phyloP scores from a whole-genome alignment of 2,888 invertebrate species.

The Gymnoscelis rufifasciata region DNA sequence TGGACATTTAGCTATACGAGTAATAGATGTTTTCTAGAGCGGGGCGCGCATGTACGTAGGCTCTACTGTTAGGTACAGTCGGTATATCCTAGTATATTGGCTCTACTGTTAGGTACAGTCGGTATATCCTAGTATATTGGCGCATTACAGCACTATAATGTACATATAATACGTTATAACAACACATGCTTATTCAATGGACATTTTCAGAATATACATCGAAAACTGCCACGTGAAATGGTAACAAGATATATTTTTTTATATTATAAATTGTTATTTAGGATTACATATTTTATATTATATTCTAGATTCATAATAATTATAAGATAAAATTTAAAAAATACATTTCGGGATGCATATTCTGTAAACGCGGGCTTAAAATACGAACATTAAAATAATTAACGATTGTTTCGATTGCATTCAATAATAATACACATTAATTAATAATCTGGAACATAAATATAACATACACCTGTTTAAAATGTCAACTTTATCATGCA shows the following conservation, averaged over 20 bases:
- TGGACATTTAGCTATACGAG: no score
- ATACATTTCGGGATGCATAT: conserved; percentile 8
- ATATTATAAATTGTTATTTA: neutral
- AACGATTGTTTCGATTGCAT: conserved; percentile 19
- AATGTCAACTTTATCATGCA: conserved; percentile 46
- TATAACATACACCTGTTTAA: conserved; percentile 42
- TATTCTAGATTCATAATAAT: neutral
- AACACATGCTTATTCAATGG: conserved; percentile 14
- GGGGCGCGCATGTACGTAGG: conserved; percentile 19
- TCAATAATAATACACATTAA: conserved; percentile 17
- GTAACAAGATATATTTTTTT: conserved; percentile 15
- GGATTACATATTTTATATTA: conserved; percentile 1
- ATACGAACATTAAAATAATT: conserved; percentile 21
- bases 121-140: conserved; percentile 9
- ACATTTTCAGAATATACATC: conserved; percentile 14
- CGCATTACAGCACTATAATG: conserved; percentile 6
- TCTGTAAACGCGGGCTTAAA: conserved; percentile 15
- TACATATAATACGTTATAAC: conserved; percentile 13
- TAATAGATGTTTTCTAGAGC: conserved; percentile 10
- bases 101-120: conserved; percentile 10
- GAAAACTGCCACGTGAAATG: conserved; percentile 5
- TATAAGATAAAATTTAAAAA: conserved; percentile 5
- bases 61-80: conserved; percentile 10
- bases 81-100: conserved; percentile 8
- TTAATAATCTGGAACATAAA: conserved; percentile 22